phyloP scores from a whole-genome alignment of 2,113 vertebrate genomes.

The Laticauda colubrina region DNA sequence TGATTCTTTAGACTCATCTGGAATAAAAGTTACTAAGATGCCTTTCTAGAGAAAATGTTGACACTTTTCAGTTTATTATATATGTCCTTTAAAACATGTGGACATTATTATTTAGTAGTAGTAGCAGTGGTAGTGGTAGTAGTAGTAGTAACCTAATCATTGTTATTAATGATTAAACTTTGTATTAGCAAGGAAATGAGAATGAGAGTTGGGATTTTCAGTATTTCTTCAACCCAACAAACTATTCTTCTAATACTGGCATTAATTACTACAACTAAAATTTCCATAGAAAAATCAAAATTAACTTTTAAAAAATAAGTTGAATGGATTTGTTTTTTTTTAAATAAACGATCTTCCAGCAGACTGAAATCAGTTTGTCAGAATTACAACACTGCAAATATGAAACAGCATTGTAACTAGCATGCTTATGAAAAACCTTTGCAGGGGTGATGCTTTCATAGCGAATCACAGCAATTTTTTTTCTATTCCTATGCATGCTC shows the following conservation, averaged over 20 bases:
- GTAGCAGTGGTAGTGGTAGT: too few relatives aligned
- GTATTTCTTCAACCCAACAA: neutral
- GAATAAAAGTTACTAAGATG: neutral
- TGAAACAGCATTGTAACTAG: neutral
- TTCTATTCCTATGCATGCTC: neutral
- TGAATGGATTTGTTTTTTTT: neutral
- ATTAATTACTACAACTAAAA: neutral
- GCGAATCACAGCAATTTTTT: neutral
- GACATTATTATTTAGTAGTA: neutral
- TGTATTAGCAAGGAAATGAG: neutral
- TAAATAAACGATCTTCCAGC: neutral
- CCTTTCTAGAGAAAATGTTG: neutral
- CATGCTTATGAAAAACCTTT: neutral
- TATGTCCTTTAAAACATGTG: neutral
- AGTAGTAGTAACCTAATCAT: too few relatives aligned
- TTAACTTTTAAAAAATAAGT: neutral
- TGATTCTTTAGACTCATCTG: neutral
- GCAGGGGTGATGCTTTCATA: neutral
- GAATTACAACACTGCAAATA: neutral
- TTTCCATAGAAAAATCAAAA: neutral
- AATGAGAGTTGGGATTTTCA: neutral
- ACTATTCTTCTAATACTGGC: neutral
- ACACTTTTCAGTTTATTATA: neutral
- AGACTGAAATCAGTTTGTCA: neutral
- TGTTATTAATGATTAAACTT: too few relatives aligned